phyloP scores from a whole-genome alignment of 2,113 vertebrate species.

The Festucalex cinctus region DNA sequence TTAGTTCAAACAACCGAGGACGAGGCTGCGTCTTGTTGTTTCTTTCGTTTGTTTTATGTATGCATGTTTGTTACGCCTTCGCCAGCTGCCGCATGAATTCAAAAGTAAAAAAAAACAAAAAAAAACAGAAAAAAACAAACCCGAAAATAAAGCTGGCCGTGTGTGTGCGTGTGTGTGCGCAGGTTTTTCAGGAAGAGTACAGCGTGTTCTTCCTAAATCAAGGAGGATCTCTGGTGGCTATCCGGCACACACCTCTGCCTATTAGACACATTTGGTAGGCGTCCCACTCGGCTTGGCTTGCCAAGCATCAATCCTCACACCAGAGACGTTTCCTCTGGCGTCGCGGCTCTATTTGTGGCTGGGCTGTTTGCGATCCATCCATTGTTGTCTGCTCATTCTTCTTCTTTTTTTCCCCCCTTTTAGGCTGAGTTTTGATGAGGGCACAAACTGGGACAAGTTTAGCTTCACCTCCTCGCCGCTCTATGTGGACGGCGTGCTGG shows the following conservation, averaged over 20 bases:
- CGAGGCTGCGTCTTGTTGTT: constrained; percentile 18
- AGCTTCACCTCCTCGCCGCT: constrained; percentile 90
- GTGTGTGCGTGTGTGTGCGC: constrained; percentile 8
- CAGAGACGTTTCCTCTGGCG: constrained; percentile 19
- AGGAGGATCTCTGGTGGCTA: constrained; percentile 89
- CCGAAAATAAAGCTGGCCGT: not conserved
- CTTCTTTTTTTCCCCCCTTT: not conserved
- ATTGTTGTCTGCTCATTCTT: constrained; percentile 37
- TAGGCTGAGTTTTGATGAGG: constrained; percentile 96
- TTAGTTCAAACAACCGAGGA: constrained; percentile 24
- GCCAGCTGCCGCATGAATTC: not conserved
- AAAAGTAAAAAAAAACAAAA: not conserved
- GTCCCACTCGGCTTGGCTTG: constrained; percentile 29
- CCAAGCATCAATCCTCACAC: constrained; percentile 38
- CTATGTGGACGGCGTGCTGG: constrained; percentile 89
- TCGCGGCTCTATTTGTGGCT: constrained; percentile 38
- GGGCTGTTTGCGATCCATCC: constrained; percentile 37
- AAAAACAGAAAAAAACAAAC: not conserved
- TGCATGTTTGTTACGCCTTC: constrained; percentile 7
- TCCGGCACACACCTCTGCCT: constrained; percentile 90
- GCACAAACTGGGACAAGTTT: constrained; percentile 89
- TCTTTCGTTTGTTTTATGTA: constrained; percentile 9
- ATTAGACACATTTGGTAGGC: constrained; percentile 90
- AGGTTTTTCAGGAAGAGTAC: constrained; percentile 94
- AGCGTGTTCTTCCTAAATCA: constrained; percentile 91